Conservation (phyloP, 2,888 invertebrate genomes). For the Tryphoninae sp. region DNA sequence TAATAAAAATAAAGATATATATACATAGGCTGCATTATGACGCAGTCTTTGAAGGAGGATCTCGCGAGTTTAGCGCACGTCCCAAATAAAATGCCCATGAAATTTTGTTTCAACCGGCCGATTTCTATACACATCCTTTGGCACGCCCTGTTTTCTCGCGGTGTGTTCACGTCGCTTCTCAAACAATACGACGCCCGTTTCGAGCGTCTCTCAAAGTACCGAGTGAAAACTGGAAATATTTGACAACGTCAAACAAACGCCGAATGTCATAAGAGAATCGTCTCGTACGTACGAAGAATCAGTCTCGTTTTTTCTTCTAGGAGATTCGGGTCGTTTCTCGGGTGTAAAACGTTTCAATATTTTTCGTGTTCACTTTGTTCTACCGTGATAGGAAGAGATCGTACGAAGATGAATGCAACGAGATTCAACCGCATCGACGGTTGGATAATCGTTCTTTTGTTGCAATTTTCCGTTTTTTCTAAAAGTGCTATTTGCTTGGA, state of each 20-base stretch:
- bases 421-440: background rate
- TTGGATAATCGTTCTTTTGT: constrained; percentile 26
- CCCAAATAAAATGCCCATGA: constrained; percentile 34
- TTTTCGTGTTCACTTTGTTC: background rate
- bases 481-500: constrained; percentile 31
- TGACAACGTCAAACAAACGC: constrained; percentile 70
- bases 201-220: constrained; percentile 11
- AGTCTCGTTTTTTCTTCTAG: constrained; percentile 66
- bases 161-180: constrained; percentile 64
- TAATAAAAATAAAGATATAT: background rate
- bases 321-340: constrained; percentile 16
- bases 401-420: constrained; percentile 39
- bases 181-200: constrained; percentile 67
- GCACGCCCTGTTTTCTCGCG: constrained; percentile 69
- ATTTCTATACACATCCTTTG: constrained; percentile 76
- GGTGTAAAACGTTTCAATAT: background rate
- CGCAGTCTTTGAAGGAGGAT: constrained; percentile 8
- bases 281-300: constrained; percentile 58
- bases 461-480: constrained; percentile 1
- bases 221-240: constrained; percentile 75
- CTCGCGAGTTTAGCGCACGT: constrained; percentile 19
- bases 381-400: background rate
- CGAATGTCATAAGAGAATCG: constrained; percentile 72
- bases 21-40: constrained; percentile 27
- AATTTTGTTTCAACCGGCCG: constrained; percentile 61